Evolutionary conservation across 2,797 vertebrate species (phyloP), one percentile per base, ranked within the genome.

Genomic region (Catamblyrhynchus diadema): DNA sequence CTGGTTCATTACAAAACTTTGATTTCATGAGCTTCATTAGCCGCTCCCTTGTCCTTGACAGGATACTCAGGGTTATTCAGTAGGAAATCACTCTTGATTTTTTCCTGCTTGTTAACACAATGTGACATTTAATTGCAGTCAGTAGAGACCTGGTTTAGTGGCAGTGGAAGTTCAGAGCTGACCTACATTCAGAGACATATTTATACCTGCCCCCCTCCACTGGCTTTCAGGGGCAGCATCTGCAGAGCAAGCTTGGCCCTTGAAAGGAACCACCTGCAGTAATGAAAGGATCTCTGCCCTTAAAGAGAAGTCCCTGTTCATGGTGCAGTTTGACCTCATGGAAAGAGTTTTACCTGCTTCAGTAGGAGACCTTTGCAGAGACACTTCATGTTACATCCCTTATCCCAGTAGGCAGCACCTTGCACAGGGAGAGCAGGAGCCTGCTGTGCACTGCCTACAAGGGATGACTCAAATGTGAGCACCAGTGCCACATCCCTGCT

Each of bases 121-220:
- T 42, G 71, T 91, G 92, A 95, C 86, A 51, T 77, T 91, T 91
- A 93, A 88, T 90, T 93, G 92, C 84, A 67, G 81, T 71, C 86
- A 67, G 60, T 37, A n/a, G 65, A 90, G 83, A 88, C 47, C 67
- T 60, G 78, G 61, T 87, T 91, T 37, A 74, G 71, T 21, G 74
- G 70, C 0, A n/a, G 51, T 81, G 74, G 83, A 92, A 92, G 74
- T 73, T 92, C 74, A 82, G 92, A 74, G 83, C 88, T 94, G 92
- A 85, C 94, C 94, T 92, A 92, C 39, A 87, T 95, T 73, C 81
- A 65, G 74, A 66, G 70, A 57, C 27, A 24, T 33, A 45, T 73
- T 90, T 57, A 25, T n/a, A 51, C 53, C 33, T 64, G 47, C 14
- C 32, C 72, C 54, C 14, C 22, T 72, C 30, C 20, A 1, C 48